Percentiles rank a stretch among this genome's conserved stretches.
Conservation (phyloP, 2,113 vertebrate genomes). For the Eulemur rufifrons region DNA sequence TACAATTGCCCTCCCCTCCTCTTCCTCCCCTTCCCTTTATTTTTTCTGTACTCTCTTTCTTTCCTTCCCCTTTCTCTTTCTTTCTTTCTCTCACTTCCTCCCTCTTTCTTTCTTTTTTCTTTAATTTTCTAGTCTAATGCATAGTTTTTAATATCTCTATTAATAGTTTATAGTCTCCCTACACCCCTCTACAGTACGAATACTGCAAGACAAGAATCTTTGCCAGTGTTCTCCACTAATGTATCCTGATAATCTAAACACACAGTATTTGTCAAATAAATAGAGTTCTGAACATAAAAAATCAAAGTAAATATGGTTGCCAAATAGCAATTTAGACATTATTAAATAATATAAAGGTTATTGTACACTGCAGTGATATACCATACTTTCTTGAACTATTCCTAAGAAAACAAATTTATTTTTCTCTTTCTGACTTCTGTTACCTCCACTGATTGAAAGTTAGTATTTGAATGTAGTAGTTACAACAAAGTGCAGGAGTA, state of each 20-base stretch:
- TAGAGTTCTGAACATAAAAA: not conserved
- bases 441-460: not conserved
- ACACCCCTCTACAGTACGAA: not conserved
- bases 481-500: not conserved
- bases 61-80: too few species aligned
- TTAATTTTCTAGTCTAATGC: not conserved
- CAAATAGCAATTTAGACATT: not conserved
- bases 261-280: not conserved
- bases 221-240: not conserved
- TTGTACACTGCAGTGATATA: not conserved
- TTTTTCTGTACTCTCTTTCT: too few species aligned
- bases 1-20: not conserved
- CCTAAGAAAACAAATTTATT: not conserved
- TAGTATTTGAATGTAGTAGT: not conserved
- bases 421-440: constrained; percentile 10
- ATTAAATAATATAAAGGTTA: not conserved
- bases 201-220: not conserved
- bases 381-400: not conserved
- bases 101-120: not conserved
- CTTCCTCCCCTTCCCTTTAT: not conserved
- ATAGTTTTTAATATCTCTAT: not conserved
- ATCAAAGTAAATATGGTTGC: not conserved
- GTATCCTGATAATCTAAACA: not conserved
- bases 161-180: not conserved
- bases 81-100: too few species aligned